phyloP scores from a whole-genome alignment of 1,140 invertebrate species.

The Sitobion miscanthi region DNA sequence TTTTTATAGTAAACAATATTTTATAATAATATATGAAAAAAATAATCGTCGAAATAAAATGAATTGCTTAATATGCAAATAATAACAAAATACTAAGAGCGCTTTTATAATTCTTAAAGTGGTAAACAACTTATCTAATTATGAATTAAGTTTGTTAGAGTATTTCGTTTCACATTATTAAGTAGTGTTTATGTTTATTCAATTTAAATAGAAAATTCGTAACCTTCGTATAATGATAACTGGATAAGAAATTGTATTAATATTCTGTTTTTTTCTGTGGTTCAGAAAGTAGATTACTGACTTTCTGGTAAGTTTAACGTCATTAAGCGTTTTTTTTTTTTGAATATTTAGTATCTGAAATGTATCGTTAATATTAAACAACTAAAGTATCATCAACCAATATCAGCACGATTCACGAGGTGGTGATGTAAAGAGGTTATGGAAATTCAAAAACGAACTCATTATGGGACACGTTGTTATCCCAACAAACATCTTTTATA shows the following conservation, averaged over 20 bases:
- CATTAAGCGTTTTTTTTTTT: neutral
- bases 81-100: neutral
- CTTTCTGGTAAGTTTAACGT: neutral
- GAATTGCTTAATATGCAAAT: neutral
- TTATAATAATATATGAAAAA: neutral
- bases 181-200: neutral
- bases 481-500: neutral
- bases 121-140: neutral
- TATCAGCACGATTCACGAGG: neutral
- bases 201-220: neutral
- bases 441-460: neutral
- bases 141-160: neutral
- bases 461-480: neutral
- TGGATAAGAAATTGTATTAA: neutral
- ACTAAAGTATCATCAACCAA: neutral
- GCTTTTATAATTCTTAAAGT: neutral
- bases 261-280: neutral
- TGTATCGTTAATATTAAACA: neutral
- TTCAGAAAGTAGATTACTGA: neutral
- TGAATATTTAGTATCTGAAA: constrained; percentile 15
- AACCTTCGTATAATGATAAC: neutral
- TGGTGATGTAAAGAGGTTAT: neutral
- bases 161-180: neutral
- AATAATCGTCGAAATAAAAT: neutral
- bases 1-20: neutral